These are phyloP conservation scores for Synergus itoensis DNA, from an alignment of 2,888 invertebrate genomes.

Conservation along the genomic window DNA sequence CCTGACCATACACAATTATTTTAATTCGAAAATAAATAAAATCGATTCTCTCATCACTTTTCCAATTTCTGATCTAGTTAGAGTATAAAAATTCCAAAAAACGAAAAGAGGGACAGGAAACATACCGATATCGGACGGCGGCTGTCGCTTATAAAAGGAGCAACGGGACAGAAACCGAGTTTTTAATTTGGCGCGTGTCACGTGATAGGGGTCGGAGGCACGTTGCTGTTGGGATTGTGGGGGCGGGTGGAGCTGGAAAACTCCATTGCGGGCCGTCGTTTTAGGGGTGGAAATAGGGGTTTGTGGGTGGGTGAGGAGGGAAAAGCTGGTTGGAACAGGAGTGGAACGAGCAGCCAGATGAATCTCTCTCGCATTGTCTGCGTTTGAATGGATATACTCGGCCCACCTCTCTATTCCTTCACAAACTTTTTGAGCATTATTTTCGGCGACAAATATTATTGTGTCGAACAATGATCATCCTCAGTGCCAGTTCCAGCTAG, in stretches of 20 bases:
- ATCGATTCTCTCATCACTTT: not conserved
- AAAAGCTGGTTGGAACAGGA: conserved; percentile 59
- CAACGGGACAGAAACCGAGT: conserved; percentile 72
- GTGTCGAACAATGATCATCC: conserved; percentile 76
- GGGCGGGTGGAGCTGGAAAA: conserved; percentile 49
- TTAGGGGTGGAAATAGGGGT: conserved; percentile 49
- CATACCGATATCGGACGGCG: conserved; percentile 67
- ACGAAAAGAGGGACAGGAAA: conserved; percentile 51
- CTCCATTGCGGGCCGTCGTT: conserved; percentile 42
- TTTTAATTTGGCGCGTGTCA: conserved; percentile 76
- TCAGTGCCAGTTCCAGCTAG: conserved; percentile 64
- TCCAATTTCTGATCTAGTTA: not conserved
- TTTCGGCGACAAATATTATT: conserved; percentile 77
- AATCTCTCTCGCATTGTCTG: conserved; percentile 75
- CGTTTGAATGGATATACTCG: conserved; percentile 72
- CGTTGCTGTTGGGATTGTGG: conserved; percentile 55
- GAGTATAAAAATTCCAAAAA: not conserved
- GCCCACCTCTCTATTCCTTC: conserved; percentile 64
- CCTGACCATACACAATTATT: not conserved
- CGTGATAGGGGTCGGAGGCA: conserved; percentile 63
- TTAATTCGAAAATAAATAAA: not conserved
- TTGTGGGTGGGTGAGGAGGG: conserved; percentile 47
- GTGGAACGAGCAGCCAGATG: conserved; percentile 72
- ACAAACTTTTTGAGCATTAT: conserved; percentile 68
- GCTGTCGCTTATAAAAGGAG: conserved; percentile 65